Percentiles rank a stretch among this genome's conserved stretches.
phyloP scores from a whole-genome alignment of 1,140 invertebrate genomes.

The Cydia splendana region DNA sequence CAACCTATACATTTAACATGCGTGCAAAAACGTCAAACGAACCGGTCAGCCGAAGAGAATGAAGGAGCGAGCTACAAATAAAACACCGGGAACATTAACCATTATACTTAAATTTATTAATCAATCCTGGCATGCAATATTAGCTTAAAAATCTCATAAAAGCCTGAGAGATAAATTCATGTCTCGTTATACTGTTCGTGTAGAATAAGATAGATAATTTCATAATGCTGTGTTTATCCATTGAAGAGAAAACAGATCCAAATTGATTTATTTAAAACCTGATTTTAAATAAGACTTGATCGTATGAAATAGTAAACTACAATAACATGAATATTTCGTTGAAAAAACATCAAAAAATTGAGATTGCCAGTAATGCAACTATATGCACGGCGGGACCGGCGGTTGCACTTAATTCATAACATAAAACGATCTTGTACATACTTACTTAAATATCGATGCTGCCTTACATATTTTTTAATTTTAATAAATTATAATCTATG shows the following conservation, averaged over 20 bases:
- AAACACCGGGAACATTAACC: constrained; percentile 61
- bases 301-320: constrained; percentile 69
- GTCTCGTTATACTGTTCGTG: constrained; percentile 60
- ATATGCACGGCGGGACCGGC: constrained; percentile 45
- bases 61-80: constrained; percentile 50
- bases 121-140: constrained; percentile 72
- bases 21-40: constrained; percentile 18
- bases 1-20: constrained; percentile 22
- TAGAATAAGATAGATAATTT: constrained; percentile 60
- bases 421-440: constrained; percentile 57
- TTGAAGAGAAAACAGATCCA: constrained; percentile 72
- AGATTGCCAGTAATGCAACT: constrained; percentile 62
- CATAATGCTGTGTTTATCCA: constrained; percentile 66
- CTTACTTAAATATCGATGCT: constrained; percentile 67
- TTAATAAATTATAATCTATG: constrained; percentile 65
- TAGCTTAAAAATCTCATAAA: constrained; percentile 69
- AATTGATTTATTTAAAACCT: constrained; percentile 76
- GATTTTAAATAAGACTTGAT: constrained; percentile 75
- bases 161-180: constrained; percentile 72
- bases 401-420: constrained; percentile 74
- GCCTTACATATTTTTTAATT: constrained; percentile 67
- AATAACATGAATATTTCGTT: constrained; percentile 74
- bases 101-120: constrained; percentile 79
- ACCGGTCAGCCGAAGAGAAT: background rate
- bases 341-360: constrained; percentile 77